A percentile compares a stretch with the other conserved stretches of the same genome.
Conservation (phyloP, 2,797 vertebrate species). For the Periophthalmus magnuspinnatus region DNA sequence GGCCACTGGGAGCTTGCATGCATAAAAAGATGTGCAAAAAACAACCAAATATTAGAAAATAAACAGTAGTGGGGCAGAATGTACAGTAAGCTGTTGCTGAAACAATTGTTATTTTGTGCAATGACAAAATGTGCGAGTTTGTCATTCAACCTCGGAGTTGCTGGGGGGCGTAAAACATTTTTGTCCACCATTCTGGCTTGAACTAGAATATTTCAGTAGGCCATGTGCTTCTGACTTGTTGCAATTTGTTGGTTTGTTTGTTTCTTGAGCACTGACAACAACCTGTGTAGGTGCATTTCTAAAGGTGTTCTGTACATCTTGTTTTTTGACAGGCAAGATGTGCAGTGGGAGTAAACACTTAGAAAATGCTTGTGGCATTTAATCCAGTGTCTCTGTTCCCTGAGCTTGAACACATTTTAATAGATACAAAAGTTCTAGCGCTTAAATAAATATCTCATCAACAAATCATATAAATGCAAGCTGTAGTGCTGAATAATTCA, state of each 20-base stretch:
- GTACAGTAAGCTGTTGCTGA: background rate
- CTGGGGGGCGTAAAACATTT: no score
- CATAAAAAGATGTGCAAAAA: conserved; percentile 38
- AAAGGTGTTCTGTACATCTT: conserved; percentile 42
- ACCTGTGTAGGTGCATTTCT: conserved; percentile 37
- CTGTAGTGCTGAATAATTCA: background rate
- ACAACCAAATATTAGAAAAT: conserved; percentile 22
- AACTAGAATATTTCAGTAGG: background rate
- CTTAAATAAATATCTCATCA: background rate
- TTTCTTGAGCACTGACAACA: conserved; percentile 21
- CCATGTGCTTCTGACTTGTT: background rate
- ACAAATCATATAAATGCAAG: background rate
- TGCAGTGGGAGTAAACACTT: conserved; percentile 33
- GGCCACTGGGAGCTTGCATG: conserved; percentile 61
- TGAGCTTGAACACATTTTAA: conserved; percentile 17
- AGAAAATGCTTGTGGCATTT: conserved; percentile 37
- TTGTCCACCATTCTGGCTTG: no score
- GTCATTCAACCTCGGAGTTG: no score
- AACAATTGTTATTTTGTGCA: background rate
- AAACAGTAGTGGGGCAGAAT: conserved; percentile 17
- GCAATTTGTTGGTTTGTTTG: background rate
- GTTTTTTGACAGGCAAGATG: conserved; percentile 26
- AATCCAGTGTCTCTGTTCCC: conserved; percentile 41
- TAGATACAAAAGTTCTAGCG: background rate
- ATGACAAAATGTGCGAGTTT: no score